phyloP scores from a whole-genome alignment of 2,113 vertebrate species.

The Meles meles region DNA sequence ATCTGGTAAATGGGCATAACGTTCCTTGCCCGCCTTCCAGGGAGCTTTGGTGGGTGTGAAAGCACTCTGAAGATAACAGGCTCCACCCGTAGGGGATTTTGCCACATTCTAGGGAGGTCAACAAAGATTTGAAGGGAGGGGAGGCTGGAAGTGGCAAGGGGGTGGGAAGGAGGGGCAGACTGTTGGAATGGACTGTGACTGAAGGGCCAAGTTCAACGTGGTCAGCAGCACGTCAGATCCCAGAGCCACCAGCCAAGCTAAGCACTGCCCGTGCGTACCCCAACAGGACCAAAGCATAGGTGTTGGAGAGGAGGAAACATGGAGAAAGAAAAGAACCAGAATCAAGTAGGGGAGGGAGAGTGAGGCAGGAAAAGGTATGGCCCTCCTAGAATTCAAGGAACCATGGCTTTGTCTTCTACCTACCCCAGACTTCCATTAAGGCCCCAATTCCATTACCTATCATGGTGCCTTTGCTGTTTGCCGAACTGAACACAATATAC shows the following conservation, averaged over 20 bases:
- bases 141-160: background rate
- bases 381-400: background rate
- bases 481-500: background rate
- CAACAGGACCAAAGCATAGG: slow-evolving; percentile 45
- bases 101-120: background rate
- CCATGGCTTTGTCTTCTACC: background rate
- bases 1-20: background rate
- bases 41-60: background rate
- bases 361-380: background rate
- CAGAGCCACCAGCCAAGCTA: slow-evolving; percentile 57
- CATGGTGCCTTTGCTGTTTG: background rate
- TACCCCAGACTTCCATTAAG: background rate
- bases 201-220: background rate
- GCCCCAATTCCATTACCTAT: background rate
- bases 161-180: background rate
- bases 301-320: background rate
- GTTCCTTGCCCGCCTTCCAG: background rate
- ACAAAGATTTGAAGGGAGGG: background rate
- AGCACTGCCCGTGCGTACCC: slow-evolving; percentile 36
- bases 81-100: background rate
- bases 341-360: background rate
- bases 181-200: background rate
- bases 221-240: background rate
- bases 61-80: background rate
- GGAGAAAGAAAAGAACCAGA: background rate